Evolutionary conservation across 2,888 invertebrate genomes (phyloP), one percentile per base, ranked within the genome.

Genomic region (Gibbula magus): DNA sequence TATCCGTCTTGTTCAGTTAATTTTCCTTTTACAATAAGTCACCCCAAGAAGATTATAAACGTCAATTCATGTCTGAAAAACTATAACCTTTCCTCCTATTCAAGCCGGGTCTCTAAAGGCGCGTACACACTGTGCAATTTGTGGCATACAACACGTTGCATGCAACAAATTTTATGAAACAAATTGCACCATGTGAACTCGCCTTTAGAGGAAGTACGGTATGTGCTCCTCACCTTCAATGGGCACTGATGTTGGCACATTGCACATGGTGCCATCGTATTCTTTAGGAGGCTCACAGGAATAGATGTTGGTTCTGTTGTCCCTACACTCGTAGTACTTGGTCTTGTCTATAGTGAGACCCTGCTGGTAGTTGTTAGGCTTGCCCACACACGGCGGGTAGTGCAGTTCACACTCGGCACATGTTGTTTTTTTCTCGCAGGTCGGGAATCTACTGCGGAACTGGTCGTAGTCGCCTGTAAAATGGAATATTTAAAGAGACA

Each of bases 331-430:
- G 54, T 32, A 75, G 54, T 29, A 75, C 32, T 54, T 75, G 25
- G 53, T 54, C 10, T 29, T 53, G 51, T 75, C 35, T 10, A 32
- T 32, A 20, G 53, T 35, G 20, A 75, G n/a, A n/a, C 32, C 32
- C 5, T 54, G 32, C 75, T 54, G 52, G 54, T 32, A 75, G 53
- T 35, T 54, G 75, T 75, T 53, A 10, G 53, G 53, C n/a, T 39
- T 32, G 8, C 75, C 75, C 8, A 53, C 51, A 54, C 75, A 75
- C 2, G 75, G 54, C 16, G 75, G 75, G 53, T 75, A 54, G 54
- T 32, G 16, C 16, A 20, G 25, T 22, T 75, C 75, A 54, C 75
- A 75, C 2, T 85, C 82, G 1, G 83, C 79, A 79, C 88, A 89
- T 18, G 76, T 79, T 7, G 79, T 1, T 54, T 53, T 13, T 2